Evolutionary conservation across 1,140 invertebrate genomes (phyloP).

Genomic region (Coptotermes formosanus): DNA sequence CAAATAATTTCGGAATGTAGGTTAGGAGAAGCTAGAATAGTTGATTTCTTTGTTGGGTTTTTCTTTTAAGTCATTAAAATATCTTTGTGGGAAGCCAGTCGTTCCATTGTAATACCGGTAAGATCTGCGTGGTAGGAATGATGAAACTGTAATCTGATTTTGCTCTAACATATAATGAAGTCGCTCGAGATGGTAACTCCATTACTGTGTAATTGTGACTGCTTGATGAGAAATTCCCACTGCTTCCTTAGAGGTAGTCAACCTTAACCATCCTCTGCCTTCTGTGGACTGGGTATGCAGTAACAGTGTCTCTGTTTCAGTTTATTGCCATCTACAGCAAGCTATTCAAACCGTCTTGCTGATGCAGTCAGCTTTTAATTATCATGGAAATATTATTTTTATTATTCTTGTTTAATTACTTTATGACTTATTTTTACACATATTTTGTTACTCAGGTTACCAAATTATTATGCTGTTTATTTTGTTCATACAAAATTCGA

Average conservation of each 20-base stretch:
- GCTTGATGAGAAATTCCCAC: neutral
- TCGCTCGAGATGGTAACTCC: neutral
- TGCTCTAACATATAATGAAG: neutral
- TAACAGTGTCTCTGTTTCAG: neutral
- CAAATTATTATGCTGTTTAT: too few species aligned
- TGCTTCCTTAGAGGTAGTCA: neutral
- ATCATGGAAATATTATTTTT: too few species aligned
- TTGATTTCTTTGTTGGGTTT: neutral
- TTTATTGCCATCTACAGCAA: too few species aligned
- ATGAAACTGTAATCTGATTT: neutral
- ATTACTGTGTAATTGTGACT: conserved; percentile 1
- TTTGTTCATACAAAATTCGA: too few species aligned
- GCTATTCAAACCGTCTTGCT: too few species aligned
- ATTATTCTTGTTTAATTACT: too few species aligned
- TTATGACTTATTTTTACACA: too few species aligned
- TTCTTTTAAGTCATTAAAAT: neutral
- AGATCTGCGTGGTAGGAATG: neutral
- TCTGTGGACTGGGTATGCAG: neutral
- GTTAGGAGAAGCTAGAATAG: neutral
- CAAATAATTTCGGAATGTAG: neutral
- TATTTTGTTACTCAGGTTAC: too few species aligned
- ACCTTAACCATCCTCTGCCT: neutral
- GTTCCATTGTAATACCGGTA: neutral
- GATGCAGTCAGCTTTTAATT: too few species aligned
- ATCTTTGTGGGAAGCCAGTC: neutral